Base-by-base conservation (phyloP, 2,888 invertebrate genomes). In the Ormyrus pomaceus region DNA sequence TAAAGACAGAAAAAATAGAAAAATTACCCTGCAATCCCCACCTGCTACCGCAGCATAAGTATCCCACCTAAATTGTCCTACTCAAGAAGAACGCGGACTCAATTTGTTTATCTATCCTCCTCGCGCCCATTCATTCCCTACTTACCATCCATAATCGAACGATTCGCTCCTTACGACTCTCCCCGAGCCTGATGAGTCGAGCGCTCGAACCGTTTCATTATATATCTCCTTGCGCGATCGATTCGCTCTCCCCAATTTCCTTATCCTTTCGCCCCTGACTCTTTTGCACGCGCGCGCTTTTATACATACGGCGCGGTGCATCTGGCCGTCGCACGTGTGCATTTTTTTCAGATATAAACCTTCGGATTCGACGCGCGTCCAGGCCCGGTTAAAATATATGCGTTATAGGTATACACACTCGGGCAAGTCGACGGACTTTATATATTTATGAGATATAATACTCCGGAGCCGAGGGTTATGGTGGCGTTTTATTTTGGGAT, bases 401-500 rank as follows among this genome's bases (percentile, higher is more conserved):
- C 55, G 69, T 62, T 78, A 72, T 45, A 70, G 19, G 61, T 58
- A 34, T 34, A 2, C 11, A 2, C 11, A n/a, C 6, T 50, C 19
- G n/a, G 58, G 7, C 51, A 34, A 50, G 51, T n/a, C 58, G 48
- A 58, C 11, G 2, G 34, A 34, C 34, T 75, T 61, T 64, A 66
- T 66, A 74, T 66, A 70, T 77, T 69, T 77, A 77, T 66, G 66
- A 66, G 56, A 65, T 59, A 71, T 72, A 34, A 34, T 4, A 4
- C 34, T 53, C 19, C 34, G 5, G 50, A 13, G n/a, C 2, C 11
- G 46, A 58, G 70, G 56, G n/a, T 62, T 69, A 68, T 48, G 74
- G 64, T 73, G 69, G 58, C 51, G 45, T 78, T 78, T 78, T 62
- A 72, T 68, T 78, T 78, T 50, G 56, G 46, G 19, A 68, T 73